A percentile compares a stretch with the other conserved stretches of the same genome.
These are phyloP conservation scores for Musca domestica DNA, from an alignment of 1,140 invertebrate species.

Conservation along the genomic window DNA sequence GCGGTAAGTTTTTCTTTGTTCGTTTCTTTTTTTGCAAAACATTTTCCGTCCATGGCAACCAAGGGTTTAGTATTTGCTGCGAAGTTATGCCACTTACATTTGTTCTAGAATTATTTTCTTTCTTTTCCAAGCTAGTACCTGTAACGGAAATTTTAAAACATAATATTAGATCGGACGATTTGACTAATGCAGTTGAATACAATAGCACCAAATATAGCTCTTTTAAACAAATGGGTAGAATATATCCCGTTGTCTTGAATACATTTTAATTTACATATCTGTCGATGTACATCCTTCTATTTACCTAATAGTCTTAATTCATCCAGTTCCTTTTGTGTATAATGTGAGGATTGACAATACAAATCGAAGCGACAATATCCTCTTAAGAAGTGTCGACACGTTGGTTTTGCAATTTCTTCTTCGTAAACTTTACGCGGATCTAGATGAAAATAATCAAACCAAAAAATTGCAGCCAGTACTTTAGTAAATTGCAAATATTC, in stretches of 20 bases:
- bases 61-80: not conserved
- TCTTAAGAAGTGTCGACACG: slow-evolving; percentile 37
- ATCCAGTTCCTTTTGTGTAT: slow-evolving; percentile 33
- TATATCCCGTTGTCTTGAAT: too few relatives aligned
- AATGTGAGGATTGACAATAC: slow-evolving; percentile 42
- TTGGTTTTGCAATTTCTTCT: slow-evolving; percentile 34
- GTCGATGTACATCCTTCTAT: not conserved
- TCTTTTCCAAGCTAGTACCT: too few relatives aligned
- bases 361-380: slow-evolving; percentile 42
- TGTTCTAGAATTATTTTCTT: not conserved
- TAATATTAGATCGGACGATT: too few relatives aligned
- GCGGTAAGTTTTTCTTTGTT: slow-evolving; percentile 28
- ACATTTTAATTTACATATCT: too few relatives aligned
- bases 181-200: too few relatives aligned
- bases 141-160: too few relatives aligned
- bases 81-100: not conserved
- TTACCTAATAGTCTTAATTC: slow-evolving; percentile 36
- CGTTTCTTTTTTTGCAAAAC: not conserved
- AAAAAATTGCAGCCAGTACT: not conserved
- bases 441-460: slow-evolving; percentile 9
- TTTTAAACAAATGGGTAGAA: too few relatives aligned
- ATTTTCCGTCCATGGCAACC: not conserved
- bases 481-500: not conserved
- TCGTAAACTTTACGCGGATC: slow-evolving; percentile 35
- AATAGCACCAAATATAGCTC: too few relatives aligned